Percentiles rank a stretch among this genome's conserved stretches.
These are phyloP conservation scores for Proteles cristata DNA, from an alignment of 2,113 vertebrate species.

Conservation along the genomic window DNA sequence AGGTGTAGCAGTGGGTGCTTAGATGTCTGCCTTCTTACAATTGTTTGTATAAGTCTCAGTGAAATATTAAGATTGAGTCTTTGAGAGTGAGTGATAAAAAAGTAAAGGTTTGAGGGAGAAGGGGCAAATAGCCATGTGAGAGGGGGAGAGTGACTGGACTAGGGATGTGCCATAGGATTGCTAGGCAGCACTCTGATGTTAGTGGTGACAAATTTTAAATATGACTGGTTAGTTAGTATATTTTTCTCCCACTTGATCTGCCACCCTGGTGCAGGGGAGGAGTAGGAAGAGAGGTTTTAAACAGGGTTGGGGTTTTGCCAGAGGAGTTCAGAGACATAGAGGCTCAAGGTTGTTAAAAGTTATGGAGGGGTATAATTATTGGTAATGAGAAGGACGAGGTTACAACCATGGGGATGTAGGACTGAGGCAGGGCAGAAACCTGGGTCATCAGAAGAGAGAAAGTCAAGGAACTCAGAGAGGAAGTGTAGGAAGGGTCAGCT, in stretches of 20 bases:
- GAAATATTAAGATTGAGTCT: not conserved
- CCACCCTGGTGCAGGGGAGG: not conserved
- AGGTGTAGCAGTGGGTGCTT: not conserved
- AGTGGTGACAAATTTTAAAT: not conserved
- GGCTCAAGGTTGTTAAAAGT: not conserved
- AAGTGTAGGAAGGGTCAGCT: not conserved
- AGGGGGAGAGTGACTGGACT: not conserved
- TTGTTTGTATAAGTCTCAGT: not conserved
- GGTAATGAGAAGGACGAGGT: not conserved
- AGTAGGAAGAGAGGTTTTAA: not conserved
- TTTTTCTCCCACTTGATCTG: constrained; percentile 23
- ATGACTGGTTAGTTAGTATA: not conserved
- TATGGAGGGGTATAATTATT: not conserved
- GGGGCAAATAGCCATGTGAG: not conserved
- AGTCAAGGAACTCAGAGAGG: not conserved
- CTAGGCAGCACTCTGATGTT: not conserved
- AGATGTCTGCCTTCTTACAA: not conserved
- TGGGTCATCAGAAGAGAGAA: not conserved
- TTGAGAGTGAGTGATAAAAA: not conserved
- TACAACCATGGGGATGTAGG: not conserved
- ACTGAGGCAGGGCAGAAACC: not conserved
- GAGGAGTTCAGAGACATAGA: not conserved
- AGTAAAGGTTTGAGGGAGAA: not conserved
- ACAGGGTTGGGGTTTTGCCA: not conserved
- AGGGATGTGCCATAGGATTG: not conserved